Conservation (phyloP, 2,797 vertebrate species). For the Hydrocynus forskahlii region DNA sequence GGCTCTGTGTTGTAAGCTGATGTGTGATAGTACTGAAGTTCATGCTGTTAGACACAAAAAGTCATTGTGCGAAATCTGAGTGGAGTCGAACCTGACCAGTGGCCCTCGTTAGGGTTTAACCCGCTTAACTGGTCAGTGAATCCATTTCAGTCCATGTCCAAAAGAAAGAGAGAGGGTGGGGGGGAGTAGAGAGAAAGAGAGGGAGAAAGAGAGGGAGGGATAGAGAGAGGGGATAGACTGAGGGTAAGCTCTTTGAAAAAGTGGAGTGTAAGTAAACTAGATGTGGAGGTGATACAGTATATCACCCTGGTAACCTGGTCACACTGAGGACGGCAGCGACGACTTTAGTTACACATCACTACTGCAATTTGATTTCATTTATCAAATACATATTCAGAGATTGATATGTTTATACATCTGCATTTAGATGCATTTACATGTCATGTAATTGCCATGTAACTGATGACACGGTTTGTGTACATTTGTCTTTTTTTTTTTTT, state of each 20-base stretch:
- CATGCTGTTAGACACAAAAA: too few species aligned
- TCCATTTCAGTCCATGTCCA: conserved; percentile 17
- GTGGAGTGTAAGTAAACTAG: conserved; percentile 19
- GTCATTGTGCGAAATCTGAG: neutral
- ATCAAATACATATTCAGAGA: too few species aligned
- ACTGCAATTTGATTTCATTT: too few species aligned
- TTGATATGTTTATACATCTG: too few species aligned
- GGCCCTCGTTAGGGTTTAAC: conserved; percentile 7
- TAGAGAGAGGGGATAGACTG: conserved; percentile 9
- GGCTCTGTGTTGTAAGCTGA: too few species aligned
- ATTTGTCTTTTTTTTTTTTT: too few species aligned
- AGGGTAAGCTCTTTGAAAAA: conserved; percentile 35
- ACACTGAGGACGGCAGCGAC: neutral
- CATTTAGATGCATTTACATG: too few species aligned
- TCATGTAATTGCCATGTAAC: too few species aligned
- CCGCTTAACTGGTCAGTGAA: conserved; percentile 11
- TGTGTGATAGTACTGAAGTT: too few species aligned
- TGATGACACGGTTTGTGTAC: too few species aligned
- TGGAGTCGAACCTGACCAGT: neutral
- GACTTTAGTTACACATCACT: conserved; percentile 10
- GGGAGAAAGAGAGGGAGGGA: neutral
- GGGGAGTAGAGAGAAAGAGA: conserved; percentile 12
- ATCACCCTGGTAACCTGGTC: conserved; percentile 27
- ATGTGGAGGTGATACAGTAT: conserved; percentile 1
- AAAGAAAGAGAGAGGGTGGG: neutral